Percentiles rank a stretch among this genome's conserved stretches.
Evolutionary conservation across 2,888 invertebrate species (phyloP).

Genomic region (Dicranocentrus wangi): DNA sequence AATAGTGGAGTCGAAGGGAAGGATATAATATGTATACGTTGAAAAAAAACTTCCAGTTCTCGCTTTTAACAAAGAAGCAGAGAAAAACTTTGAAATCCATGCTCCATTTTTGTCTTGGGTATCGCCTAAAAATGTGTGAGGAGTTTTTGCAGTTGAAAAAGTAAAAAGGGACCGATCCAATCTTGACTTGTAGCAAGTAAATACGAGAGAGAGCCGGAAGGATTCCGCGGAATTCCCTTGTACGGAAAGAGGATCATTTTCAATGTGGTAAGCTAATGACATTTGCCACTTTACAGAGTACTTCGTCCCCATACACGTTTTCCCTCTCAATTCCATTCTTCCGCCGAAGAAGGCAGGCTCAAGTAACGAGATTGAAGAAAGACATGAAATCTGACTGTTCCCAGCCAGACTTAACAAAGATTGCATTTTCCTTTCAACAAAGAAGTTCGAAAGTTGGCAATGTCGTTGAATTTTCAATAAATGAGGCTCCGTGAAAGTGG

Average conservation of each 20-base stretch:
- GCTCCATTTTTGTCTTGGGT: too few species aligned
- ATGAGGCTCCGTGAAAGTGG: constrained; percentile 30
- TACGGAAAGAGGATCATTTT: constrained; percentile 29
- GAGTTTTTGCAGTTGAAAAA: too few species aligned
- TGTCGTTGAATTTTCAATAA: constrained; percentile 52
- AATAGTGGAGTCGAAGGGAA: too few species aligned
- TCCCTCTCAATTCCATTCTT: background rate
- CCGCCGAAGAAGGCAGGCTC: background rate
- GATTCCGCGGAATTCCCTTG: constrained; percentile 14
- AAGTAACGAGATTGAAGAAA: background rate
- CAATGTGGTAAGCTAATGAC: constrained; percentile 38
- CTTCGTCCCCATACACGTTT: constrained; percentile 3
- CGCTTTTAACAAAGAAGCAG: too few species aligned
- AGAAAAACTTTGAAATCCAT: too few species aligned
- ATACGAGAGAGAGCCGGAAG: constrained; percentile 22
- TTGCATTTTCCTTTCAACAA: constrained; percentile 30
- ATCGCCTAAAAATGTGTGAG: too few species aligned
- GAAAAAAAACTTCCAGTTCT: too few species aligned
- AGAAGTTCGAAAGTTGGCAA: constrained; percentile 32
- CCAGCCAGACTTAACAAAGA: constrained; percentile 21
- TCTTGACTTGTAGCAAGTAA: background rate
- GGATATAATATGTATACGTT: too few species aligned
- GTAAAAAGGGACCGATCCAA: too few species aligned
- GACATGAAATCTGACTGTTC: background rate
- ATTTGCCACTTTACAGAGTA: constrained; percentile 41